Conservation (phyloP, 2,888 invertebrate species). For the Pyralis farinalis region DNA sequence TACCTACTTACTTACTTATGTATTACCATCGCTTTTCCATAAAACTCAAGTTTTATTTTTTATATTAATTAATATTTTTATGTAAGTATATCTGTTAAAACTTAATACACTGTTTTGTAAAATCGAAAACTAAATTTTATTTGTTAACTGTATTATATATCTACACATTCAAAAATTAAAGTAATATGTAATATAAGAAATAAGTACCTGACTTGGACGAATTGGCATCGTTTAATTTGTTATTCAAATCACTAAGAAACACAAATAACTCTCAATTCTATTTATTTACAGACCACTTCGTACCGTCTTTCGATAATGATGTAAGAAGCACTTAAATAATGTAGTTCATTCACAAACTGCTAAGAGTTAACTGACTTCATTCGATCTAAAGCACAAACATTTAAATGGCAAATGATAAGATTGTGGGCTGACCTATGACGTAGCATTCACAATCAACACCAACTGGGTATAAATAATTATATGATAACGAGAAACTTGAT, state of each 20-base stretch:
- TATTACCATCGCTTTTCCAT: no score
- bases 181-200: slow-evolving; percentile 2
- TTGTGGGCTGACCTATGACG: slow-evolving; percentile 69
- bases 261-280: neutral
- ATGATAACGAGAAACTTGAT: slow-evolving; percentile 57
- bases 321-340: slow-evolving; percentile 23
- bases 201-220: slow-evolving; percentile 70
- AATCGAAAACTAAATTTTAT: no score
- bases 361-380: slow-evolving; percentile 70
- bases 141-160: no score
- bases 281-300: no score
- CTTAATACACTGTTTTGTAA: no score
- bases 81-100: no score
- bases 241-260: slow-evolving; percentile 21
- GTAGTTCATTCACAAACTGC: slow-evolving; percentile 55
- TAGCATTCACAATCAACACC: slow-evolving; percentile 57
- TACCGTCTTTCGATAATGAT: slow-evolving; percentile 14
- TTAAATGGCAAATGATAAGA: slow-evolving; percentile 74
- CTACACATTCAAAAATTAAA: slow-evolving; percentile 3
- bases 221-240: slow-evolving; percentile 57
- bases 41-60: no score
- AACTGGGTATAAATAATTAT: slow-evolving; percentile 62
- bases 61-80: no score
- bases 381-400: slow-evolving; percentile 72
- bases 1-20: no score